These are phyloP conservation scores for Mamestra configurata DNA, from an alignment of 1,140 invertebrate species.

Conservation along the genomic window DNA sequence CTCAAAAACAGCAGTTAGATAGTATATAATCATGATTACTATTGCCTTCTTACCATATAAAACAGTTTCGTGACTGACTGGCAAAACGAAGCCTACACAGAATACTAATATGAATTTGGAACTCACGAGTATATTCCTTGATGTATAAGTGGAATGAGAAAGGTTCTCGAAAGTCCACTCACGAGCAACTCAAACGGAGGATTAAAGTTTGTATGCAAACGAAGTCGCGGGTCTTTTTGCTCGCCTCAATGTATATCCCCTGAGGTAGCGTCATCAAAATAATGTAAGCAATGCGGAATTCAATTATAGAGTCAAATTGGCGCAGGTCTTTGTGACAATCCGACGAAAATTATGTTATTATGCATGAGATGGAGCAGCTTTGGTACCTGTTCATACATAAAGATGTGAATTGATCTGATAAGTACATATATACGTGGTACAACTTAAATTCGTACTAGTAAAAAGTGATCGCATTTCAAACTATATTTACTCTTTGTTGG, in stretches of 20 bases:
- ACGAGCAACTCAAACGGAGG: background rate
- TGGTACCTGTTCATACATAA: slow-evolving; percentile 7
- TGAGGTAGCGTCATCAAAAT: background rate
- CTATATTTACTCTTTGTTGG: background rate
- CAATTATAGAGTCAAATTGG: slow-evolving; percentile 47
- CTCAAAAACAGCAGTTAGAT: background rate
- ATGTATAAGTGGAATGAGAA: background rate
- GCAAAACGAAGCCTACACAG: background rate
- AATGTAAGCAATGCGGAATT: slow-evolving; percentile 50
- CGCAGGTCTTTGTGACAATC: slow-evolving; percentile 35
- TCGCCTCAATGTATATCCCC: background rate
- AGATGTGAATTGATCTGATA: background rate
- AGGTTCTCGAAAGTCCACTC: background rate
- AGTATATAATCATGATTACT: background rate
- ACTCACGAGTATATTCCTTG: background rate
- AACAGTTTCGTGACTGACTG: background rate
- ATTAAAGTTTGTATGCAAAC: slow-evolving; percentile 12
- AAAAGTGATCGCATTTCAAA: slow-evolving; percentile 4
- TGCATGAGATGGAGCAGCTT: slow-evolving; percentile 40
- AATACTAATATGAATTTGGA: slow-evolving; percentile 9
- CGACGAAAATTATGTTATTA: slow-evolving; percentile 49
- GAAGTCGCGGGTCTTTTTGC: background rate
- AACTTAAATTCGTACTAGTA: background rate
- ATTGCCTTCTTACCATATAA: background rate
- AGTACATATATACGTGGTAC: background rate